Evolutionary conservation across 2,797 vertebrate species (phyloP).

Genomic region (Crax fasciolata): DNA sequence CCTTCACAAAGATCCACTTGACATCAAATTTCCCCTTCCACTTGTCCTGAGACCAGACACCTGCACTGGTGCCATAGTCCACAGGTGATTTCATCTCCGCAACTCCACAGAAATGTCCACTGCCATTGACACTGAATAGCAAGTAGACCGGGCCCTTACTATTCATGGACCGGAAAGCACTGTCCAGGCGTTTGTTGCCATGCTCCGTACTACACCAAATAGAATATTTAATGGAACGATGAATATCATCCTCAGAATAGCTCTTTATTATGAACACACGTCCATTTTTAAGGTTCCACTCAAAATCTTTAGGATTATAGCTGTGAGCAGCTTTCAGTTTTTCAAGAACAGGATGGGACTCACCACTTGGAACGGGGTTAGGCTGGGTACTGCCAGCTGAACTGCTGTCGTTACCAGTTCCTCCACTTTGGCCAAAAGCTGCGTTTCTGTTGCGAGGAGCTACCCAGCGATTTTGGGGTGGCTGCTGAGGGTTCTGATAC

Average conservation of each 20-base stretch:
- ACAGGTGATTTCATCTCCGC: constrained; percentile 97
- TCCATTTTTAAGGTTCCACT: constrained; percentile 95
- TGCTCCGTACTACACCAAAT: constrained; percentile 99
- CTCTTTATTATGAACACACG: constrained; percentile 98
- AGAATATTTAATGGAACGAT: constrained; percentile 99
- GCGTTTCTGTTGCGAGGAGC: constrained; percentile 92
- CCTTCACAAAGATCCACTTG: constrained; percentile 97
- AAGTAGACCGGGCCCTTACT: constrained; percentile 93
- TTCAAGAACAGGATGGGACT: constrained; percentile 94
- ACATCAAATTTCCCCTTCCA: constrained; percentile 98
- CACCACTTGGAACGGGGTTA: constrained; percentile 73
- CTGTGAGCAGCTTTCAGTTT: constrained; percentile 94
- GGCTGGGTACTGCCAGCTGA: constrained; percentile 80
- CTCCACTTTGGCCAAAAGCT: constrained; percentile 89
- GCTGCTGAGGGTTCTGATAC: constrained; percentile 91
- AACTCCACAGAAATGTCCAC: constrained; percentile 96
- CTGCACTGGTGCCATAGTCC: constrained; percentile 96
- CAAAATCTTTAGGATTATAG: constrained; percentile 97
- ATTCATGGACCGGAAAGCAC: constrained; percentile 91
- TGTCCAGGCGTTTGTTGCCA: constrained; percentile 95
- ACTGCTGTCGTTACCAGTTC: constrained; percentile 80
- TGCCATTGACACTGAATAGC: constrained; percentile 96
- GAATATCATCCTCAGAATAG: constrained; percentile 98
- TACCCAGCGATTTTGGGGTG: constrained; percentile 92
- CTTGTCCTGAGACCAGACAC: constrained; percentile 99